These are phyloP conservation scores for Allobates femoralis DNA, from an alignment of 2,797 vertebrate genomes.

Conservation along the genomic window DNA sequence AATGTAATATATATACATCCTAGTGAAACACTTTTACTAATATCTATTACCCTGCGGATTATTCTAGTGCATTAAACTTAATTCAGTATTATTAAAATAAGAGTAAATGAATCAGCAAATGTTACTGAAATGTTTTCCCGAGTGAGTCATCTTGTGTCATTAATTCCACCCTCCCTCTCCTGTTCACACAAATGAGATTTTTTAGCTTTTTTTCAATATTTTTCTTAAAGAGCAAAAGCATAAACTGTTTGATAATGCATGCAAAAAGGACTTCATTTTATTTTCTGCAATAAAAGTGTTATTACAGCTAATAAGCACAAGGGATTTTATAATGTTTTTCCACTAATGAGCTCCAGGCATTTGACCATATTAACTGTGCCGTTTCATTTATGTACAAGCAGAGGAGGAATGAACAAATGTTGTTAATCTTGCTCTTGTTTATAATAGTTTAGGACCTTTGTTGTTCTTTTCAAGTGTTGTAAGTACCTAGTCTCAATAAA, in stretches of 20 bases:
- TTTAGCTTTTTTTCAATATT: conserved; percentile 63
- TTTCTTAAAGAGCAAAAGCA: conserved; percentile 66
- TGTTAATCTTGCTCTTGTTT: conserved; percentile 63
- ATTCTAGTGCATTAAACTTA: conserved; percentile 64
- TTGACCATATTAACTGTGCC: conserved; percentile 59
- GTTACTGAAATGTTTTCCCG: conserved; percentile 68
- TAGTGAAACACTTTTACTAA: conserved; percentile 30
- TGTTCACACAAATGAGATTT: conserved; percentile 69
- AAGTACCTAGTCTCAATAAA: conserved; percentile 23
- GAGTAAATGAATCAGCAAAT: conserved; percentile 70
- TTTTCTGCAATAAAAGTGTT: conserved; percentile 63
- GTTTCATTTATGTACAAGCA: conserved; percentile 58
- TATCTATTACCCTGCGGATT: conserved; percentile 62
- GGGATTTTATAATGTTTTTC: conserved; percentile 60
- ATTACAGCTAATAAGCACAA: conserved; percentile 65
- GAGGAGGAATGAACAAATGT: conserved; percentile 57
- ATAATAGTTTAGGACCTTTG: conserved; percentile 53
- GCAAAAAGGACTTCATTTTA: conserved; percentile 61
- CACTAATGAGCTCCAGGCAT: conserved; percentile 62
- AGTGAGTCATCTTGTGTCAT: conserved; percentile 65
- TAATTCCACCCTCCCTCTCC: conserved; percentile 66
- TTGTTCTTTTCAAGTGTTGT: conserved; percentile 32
- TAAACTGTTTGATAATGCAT: conserved; percentile 58
- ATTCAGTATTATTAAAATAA: conserved; percentile 67
- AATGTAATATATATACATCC: conserved; percentile 26